Base-by-base conservation (phyloP, 2,888 invertebrate genomes). In the Dyspetes luteomarginatus region DNA sequence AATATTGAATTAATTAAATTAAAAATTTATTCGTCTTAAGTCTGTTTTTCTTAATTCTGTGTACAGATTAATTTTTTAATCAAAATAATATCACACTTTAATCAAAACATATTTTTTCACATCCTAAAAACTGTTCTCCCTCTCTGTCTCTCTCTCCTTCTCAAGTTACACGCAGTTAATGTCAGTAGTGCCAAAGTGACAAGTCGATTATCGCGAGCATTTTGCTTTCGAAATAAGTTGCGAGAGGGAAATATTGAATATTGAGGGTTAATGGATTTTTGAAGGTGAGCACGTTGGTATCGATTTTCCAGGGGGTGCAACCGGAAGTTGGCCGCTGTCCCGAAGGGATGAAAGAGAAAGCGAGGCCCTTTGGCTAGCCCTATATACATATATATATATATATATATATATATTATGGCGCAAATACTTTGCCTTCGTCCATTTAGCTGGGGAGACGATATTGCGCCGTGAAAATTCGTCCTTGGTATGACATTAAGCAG, bases 211-310 rank as follows among this genome's bases (percentile, higher is more conserved):
- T 50, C 48, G 30, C 41, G 17, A 30, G 56, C 4, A 9, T 45
- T 30, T 43, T 22, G 36, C 5, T 41, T 19, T 4, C 41, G 36
- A 19, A 12, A 12, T 12, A 36, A 12, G 36, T 36, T 2, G 17
- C 24, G 52, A 62, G 62, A 64, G n/a, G 4, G 56, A 71, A 71
- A 71, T 48, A 69, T 79, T 48, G 50, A 74, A 69, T 69, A 79
- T 79, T 58, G 41, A 65, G 43, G 69, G 74, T 71, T 79, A 79
- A 79, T 75, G 79, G 69, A 45, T 79, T 68, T 65, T 50, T 50
- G 58, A 58, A 74, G 79, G 74, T 68, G 24, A 26, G 55, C 64
- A 50, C 41, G 73, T 62, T 52, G 78, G 24, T 71, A 75, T 79
- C 79, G 79, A 74, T 76, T 67, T 64, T 45, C 56, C 56, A 48